Evolutionary conservation across 2,113 vertebrate genomes (phyloP).

Genomic region (Casuarius casuarius): DNA sequence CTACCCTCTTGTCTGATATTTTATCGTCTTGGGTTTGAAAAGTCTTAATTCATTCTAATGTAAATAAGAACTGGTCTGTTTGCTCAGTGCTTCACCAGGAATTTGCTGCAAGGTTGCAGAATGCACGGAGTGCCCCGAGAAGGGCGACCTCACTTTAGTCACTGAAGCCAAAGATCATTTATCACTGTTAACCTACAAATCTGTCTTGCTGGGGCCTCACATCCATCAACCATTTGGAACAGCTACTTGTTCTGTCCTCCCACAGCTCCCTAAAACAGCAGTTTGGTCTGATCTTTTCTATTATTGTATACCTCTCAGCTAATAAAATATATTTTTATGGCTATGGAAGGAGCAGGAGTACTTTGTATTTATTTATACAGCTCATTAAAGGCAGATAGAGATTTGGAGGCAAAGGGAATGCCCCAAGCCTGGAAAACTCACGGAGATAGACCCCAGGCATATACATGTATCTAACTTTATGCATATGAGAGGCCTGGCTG

Average conservation of each 20-base stretch:
- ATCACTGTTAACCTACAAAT: conserved; percentile 65
- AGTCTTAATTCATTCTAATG: conserved; percentile 34
- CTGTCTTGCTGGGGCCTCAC: neutral
- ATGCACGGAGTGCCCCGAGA: neutral
- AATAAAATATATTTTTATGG: conserved; percentile 35
- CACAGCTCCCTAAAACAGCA: neutral
- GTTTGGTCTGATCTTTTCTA: conserved; percentile 27
- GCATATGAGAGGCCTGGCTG: neutral
- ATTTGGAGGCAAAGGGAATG: conserved; percentile 36
- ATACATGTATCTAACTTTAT: conserved; percentile 18
- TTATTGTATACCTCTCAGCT: conserved; percentile 18
- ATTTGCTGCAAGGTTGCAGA: conserved; percentile 32
- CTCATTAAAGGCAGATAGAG: conserved; percentile 22
- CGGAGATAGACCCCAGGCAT: conserved; percentile 33
- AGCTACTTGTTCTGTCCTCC: conserved; percentile 32
- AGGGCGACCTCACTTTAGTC: conserved; percentile 32
- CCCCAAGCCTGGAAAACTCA: conserved; percentile 23
- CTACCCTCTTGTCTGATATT: neutral
- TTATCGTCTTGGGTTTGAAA: conserved; percentile 20
- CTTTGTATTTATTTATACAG: conserved; percentile 63
- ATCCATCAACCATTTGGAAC: conserved; percentile 14
- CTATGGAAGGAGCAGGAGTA: neutral
- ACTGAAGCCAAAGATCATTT: conserved; percentile 55
- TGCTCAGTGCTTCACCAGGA: conserved; percentile 28
- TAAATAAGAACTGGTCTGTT: conserved; percentile 61